A percentile compares a stretch with the other conserved stretches of the same genome.
These are phyloP conservation scores for Carterocephalus palaemon DNA, from an alignment of 2,888 invertebrate genomes.

Conservation along the genomic window DNA sequence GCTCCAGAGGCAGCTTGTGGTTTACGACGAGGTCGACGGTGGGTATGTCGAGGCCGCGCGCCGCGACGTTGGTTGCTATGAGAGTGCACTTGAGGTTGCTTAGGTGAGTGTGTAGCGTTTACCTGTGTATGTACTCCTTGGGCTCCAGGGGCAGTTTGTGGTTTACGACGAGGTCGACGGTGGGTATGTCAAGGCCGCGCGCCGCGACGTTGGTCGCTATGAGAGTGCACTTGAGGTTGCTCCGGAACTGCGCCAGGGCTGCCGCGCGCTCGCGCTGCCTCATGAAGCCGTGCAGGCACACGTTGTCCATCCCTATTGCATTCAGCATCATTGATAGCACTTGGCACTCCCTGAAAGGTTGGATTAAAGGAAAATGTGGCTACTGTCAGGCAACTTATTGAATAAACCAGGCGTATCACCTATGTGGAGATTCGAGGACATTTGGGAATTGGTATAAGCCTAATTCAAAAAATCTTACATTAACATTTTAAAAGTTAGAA, in stretches of 20 bases:
- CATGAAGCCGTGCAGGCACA: conserved; percentile 95
- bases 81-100: conserved; percentile 92
- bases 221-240: conserved; percentile 90
- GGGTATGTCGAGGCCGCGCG: conserved; percentile 97
- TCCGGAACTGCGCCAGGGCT: conserved; percentile 93
- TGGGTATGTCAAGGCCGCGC: conserved; percentile 96
- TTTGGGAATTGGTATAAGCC: too few relatives aligned
- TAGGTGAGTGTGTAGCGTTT: too few relatives aligned
- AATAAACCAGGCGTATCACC: too few relatives aligned
- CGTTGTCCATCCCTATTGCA: conserved; percentile 92
- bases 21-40: conserved; percentile 97
- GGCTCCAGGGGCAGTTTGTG: conserved; percentile 94
- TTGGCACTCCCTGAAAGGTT: conserved; percentile 87
- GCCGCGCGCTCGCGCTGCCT: conserved; percentile 91
- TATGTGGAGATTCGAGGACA: too few relatives aligned
- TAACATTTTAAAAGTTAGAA: too few relatives aligned
- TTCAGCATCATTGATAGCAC: conserved; percentile 92
- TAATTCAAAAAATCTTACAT: too few relatives aligned
- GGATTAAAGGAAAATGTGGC: too few relatives aligned
- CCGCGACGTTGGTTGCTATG: conserved; percentile 98
- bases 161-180: conserved; percentile 96
- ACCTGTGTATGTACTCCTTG: conserved; percentile 95
- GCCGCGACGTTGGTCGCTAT: conserved; percentile 99
- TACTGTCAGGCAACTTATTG: too few relatives aligned
- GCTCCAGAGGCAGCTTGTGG: conserved; percentile 92